These are phyloP conservation scores for Mola mola DNA, from an alignment of 2,113 vertebrate species.

Conservation along the genomic window DNA sequence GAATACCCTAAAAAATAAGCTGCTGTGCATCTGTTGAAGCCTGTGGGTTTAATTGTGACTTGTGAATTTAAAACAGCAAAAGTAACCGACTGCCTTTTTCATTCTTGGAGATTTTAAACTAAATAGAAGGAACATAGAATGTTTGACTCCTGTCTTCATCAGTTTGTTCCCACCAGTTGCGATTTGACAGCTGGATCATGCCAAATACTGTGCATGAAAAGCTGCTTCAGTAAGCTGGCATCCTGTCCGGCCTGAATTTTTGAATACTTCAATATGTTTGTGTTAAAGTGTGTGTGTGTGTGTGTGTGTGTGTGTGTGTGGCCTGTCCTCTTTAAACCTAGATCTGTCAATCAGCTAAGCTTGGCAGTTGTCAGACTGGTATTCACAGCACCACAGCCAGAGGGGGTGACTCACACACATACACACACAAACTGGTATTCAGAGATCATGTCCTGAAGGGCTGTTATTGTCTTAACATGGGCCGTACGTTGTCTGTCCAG, in stretches of 20 bases:
- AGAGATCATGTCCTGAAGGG: conserved; percentile 60
- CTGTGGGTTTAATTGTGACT: conserved; percentile 21
- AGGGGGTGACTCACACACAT: conserved; percentile 2
- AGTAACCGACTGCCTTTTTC: conserved; percentile 23
- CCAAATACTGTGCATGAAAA: conserved; percentile 46
- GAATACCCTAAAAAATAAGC: conserved; percentile 1
- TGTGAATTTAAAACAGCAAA: conserved; percentile 6
- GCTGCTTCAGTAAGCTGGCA: conserved; percentile 43
- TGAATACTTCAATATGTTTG: conserved; percentile 36
- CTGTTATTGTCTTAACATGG: conserved; percentile 59
- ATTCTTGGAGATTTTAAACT: conserved; percentile 18
- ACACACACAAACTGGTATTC: conserved; percentile 25
- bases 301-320: conserved; percentile 44
- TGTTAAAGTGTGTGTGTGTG: conserved; percentile 24
- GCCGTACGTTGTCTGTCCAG: conserved; percentile 60
- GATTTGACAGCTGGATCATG: conserved; percentile 63
- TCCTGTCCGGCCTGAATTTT: conserved; percentile 53
- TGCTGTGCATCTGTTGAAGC: conserved; percentile 45
- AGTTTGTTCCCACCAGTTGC: conserved; percentile 38
- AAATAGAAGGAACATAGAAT: neutral
- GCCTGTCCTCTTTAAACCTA: conserved; percentile 60
- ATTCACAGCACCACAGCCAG: conserved; percentile 36
- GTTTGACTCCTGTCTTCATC: conserved; percentile 45
- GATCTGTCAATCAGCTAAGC: conserved; percentile 74
- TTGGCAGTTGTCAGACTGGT: conserved; percentile 57